Base-by-base conservation (phyloP, 1,140 invertebrate species). In the Sycophila sp. region DNA sequence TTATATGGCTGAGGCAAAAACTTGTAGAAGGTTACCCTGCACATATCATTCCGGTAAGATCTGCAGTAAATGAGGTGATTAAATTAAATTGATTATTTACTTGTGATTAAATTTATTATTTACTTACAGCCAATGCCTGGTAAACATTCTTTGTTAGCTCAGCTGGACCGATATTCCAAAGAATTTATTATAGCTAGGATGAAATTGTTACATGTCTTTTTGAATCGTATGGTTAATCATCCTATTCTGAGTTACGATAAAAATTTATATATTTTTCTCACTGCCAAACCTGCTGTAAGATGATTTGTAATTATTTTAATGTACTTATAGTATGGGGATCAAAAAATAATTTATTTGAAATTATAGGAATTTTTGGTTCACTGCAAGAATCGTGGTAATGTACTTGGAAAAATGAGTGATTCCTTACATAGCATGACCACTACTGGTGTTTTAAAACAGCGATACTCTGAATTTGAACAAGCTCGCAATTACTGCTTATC, bases 161-260 rank as follows among this genome's bases (percentile, higher is more conserved):
- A 91, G 77, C 77, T 94, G 60, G 92, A 93, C 83, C 86, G 92
- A 49, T 94, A 93, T 82, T 92, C 92, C 72, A 90, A 90, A 81
- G 91, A 93, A 75, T 94, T 94, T 82, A 89, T 94, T 55, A 82
- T 90, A 71, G 87, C 89, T 26, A 83, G 92, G 75, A 92, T 92
- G 89, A 88, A 89, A 68, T 85, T 91, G n/a, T 84, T 94, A 32
- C 89, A 93, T 77, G 87, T 90, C 70, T 94, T 93, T 82, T 83
- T 94, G 8, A 89, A 89, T 49, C 83, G 90, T 51, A 74, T 91
- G 15, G 86, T 89, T 24, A 89, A 90, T 75, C 92, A 94, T 84
- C 92, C 92, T 2, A 92, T 93, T 59, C 82, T 93, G 13, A 92
- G 92, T 68, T 92, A 89, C 76, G 89, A 92, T 78, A 88, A 89